A percentile compares a stretch with the other conserved stretches of the same genome.
Conservation (phyloP, 2,888 invertebrate species). For the Lepetodrilus schrolli region DNA sequence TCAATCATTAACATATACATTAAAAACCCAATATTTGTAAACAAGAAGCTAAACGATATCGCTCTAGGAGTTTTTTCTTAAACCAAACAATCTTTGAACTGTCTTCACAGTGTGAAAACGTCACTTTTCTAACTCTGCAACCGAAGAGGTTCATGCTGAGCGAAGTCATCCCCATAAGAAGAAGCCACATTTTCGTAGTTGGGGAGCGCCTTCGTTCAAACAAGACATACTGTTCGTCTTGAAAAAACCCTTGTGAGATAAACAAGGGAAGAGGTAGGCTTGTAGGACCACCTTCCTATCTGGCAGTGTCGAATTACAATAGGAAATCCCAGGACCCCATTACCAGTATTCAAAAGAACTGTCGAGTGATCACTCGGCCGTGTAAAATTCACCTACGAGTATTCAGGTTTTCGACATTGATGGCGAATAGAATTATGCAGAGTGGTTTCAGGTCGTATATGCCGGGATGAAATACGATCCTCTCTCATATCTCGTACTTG, state of each 20-base stretch:
- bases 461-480: neutral
- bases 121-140: slow-evolving; percentile 14
- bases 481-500: neutral
- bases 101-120: slow-evolving; percentile 16
- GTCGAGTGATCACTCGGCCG: slow-evolving; percentile 1
- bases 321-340: neutral
- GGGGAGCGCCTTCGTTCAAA: slow-evolving; percentile 23
- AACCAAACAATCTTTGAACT: slow-evolving; percentile 15
- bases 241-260: slow-evolving; percentile 20
- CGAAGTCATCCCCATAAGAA: slow-evolving; percentile 7
- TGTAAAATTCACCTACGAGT: slow-evolving; percentile 12
- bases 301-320: slow-evolving; percentile 9
- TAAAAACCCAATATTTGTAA: slow-evolving; percentile 6
- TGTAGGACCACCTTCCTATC: neutral
- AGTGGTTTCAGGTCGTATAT: slow-evolving; percentile 6
- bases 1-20: neutral
- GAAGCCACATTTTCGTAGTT: slow-evolving; percentile 24
- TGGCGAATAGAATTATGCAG: neutral
- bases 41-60: neutral
- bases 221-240: slow-evolving; percentile 14
- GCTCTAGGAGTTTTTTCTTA: neutral
- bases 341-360: slow-evolving; percentile 15
- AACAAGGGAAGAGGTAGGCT: slow-evolving; percentile 4
- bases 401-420: slow-evolving; percentile 21
- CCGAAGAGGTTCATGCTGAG: slow-evolving; percentile 12